Evolutionary conservation across 2,888 invertebrate species (phyloP), one percentile per base, ranked within the genome.

Genomic region (Homarus gammarus): DNA sequence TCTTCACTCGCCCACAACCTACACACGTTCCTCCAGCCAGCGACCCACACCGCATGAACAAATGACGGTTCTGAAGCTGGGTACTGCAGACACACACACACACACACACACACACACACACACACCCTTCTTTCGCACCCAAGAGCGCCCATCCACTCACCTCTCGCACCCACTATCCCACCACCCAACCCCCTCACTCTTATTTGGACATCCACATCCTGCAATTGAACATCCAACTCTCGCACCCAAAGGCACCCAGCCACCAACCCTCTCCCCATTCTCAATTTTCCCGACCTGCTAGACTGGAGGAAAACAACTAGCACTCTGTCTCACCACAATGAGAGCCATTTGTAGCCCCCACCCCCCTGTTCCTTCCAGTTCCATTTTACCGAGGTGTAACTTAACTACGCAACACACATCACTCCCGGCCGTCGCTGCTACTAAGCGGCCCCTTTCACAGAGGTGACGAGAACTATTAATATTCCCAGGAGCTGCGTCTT

Each of bases 251-350:
- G 44, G 44, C 64, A 27, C 10, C 64, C 64, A 27, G 27, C 64
- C 56, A 22, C 22, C 22, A 5, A 10, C 64, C 75, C 61, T 27
- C 36, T 38, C 61, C 36, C 49, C 84, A 61, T 73, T 61, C 56
- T 75, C 84, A 81, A 81, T 81, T 81, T 79, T 40, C 84, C 56
- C 38, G 38, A 49, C 56, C 73, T n/a, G n/a, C n/a, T n/a, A 36
- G 75, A 56, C 51, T 33, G 75, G 64, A 64, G 33, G 56, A 84
- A 75, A 33, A 84, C 84, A 36, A 84, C 75, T 61, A 56, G 38
- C 84, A 40, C 61, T 75, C 84, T 75, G 84, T 84, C 84, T 75
- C 40, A 61, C 38, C 18, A 44, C 51, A 75, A 84, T 75, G 75
- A 84, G 75, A n/a, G 56, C 75, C 84, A 84, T 84, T 75, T 61